Base-by-base conservation (phyloP, 2,888 invertebrate species). In the Diabrotica balteata region DNA sequence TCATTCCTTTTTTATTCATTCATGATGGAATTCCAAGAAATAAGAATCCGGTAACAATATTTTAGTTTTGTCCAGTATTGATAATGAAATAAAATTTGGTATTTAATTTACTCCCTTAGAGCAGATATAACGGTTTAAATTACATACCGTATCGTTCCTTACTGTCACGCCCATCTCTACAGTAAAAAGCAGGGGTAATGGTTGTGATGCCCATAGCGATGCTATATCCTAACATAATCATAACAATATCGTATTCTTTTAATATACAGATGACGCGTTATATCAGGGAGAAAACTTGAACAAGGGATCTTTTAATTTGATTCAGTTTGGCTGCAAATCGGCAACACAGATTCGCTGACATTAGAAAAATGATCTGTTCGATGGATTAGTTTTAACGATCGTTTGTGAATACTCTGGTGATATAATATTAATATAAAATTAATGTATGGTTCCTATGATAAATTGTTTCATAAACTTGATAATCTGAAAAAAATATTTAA, bases 171-270 rank as follows among this genome's bases (percentile, higher is more conserved):
- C 32, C 32, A 32, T 5, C 32, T 32, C 32, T 32, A 32, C 10
- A 47, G 47, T 10, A 47, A 9, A 9, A 9, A 8, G 47, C 57
- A 63, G 43, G 50, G 50, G 54, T 55, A 55, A 55, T 55, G 22
- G 63, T 51, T 63, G 55, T 47, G 57, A 55, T 59, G 51, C 42
- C 59, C 59, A 51, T 51, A 59, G 51, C 51, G 42, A 59, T 51
- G 57, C 57, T 54, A 63, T 57, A 55, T 63, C 57, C 63, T 67
- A 65, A 70, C 70, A 67, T 70, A 70, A 70, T 70, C 70, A 65
- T 70, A 70, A 70, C 67, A 67, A 70, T 70, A 70, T 67, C 65
- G 63, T 60, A 67, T 70, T 70, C 70, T 67, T 70, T 70, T 67
- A 70, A 67, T 70, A 70, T 62, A 70, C 70, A 70, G 70, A 70